phyloP scores from a whole-genome alignment of 2,888 invertebrate species.

The Rotaria sp. region DNA sequence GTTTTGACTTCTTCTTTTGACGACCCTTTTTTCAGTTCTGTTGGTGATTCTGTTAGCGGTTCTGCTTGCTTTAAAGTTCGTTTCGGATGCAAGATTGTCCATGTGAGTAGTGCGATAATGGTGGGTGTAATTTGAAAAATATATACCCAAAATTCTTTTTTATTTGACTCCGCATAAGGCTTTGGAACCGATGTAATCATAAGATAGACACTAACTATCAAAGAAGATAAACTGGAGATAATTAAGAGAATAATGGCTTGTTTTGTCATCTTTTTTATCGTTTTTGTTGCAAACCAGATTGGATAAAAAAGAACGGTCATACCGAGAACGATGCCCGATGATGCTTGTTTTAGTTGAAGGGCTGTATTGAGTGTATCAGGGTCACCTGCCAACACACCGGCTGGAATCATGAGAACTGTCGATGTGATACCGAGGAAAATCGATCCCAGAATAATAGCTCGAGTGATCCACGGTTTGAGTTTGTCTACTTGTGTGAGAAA shows the following conservation, averaged over 20 bases:
- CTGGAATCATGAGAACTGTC: neutral
- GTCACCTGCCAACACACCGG: neutral
- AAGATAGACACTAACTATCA: neutral
- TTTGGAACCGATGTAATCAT: neutral
- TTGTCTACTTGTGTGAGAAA: neutral
- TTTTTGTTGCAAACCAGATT: neutral
- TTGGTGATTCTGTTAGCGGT: too few relatives aligned
- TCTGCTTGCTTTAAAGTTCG: neutral
- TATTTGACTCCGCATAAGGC: neutral
- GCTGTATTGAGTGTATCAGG: neutral
- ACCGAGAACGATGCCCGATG: neutral
- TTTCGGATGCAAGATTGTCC: neutral
- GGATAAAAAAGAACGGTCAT: neutral
- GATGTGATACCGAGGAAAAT: neutral
- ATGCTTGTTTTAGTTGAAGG: neutral
- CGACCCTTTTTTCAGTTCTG: too few relatives aligned
- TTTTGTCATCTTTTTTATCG: neutral
- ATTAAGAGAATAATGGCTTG: neutral
- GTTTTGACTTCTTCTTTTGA: too few relatives aligned
- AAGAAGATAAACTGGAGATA: neutral
- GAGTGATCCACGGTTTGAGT: neutral
- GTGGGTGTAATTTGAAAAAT: neutral
- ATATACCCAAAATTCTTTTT: neutral
- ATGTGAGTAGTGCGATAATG: neutral
- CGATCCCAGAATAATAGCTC: neutral